Conservation (phyloP, 2,797 vertebrate genomes). For the Sitta carolinensis region DNA sequence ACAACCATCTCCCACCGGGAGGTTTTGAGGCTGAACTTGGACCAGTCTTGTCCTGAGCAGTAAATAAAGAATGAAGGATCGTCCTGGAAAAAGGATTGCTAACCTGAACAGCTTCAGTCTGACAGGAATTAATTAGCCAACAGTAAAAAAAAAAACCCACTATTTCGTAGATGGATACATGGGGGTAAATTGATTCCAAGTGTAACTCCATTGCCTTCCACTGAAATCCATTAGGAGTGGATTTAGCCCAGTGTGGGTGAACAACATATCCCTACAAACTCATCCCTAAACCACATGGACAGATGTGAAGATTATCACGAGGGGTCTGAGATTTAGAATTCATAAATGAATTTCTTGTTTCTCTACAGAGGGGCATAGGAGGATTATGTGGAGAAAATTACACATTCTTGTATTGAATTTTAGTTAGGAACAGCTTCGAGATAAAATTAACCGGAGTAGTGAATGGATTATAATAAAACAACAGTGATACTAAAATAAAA, state of each 20-base stretch:
- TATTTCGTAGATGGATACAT: not conserved
- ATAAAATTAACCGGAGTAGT: conserved; percentile 12
- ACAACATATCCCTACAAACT: not conserved
- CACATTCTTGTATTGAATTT: not conserved
- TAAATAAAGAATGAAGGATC: not conserved
- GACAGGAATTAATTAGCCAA: not conserved
- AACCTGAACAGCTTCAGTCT: not conserved
- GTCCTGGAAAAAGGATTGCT: not conserved
- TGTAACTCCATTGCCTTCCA: not conserved
- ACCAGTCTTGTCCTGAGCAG: not conserved
- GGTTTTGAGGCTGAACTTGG: not conserved
- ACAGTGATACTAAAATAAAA: not conserved
- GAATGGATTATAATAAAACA: not conserved
- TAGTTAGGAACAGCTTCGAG: not conserved
- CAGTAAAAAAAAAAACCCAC: not conserved
- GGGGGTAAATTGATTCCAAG: not conserved
- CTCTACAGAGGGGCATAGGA: not conserved
- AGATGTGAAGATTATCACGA: not conserved
- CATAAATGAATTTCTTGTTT: conserved; percentile 30
- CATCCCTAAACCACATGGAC: not conserved
- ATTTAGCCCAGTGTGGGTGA: not conserved
- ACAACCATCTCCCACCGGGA: not conserved
- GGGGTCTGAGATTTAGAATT: not conserved
- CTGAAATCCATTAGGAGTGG: not conserved
- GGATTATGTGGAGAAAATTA: conserved; percentile 37